Conservation (phyloP, 2,888 invertebrate genomes). For the Rhaphigaster nebulosa region DNA sequence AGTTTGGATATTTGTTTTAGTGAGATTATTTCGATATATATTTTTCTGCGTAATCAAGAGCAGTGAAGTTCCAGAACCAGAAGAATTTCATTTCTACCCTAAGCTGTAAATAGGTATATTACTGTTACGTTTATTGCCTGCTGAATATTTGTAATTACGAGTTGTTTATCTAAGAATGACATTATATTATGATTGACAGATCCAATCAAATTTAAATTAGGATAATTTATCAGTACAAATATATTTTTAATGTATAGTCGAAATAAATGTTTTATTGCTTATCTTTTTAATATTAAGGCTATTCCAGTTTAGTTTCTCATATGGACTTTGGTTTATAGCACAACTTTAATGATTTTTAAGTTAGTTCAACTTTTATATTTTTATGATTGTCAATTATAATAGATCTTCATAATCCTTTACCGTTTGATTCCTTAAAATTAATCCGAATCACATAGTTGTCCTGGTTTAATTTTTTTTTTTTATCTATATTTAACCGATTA, state of each 20-base stretch:
- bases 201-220: not conserved
- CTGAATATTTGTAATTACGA: not conserved
- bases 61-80: not conserved
- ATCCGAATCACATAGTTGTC: too few relatives aligned
- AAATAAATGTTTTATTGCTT: not conserved
- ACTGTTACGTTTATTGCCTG: not conserved
- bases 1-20: not conserved
- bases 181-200: not conserved
- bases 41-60: not conserved
- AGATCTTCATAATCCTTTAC: not conserved
- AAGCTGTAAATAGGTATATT: not conserved
- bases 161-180: not conserved
- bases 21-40: not conserved
- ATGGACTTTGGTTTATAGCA: not conserved
- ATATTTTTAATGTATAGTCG: not conserved
- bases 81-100: not conserved
- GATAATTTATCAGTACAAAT: conserved; percentile 26
- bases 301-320: not conserved
- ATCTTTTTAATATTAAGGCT: not conserved
- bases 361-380: not conserved
- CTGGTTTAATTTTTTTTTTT: not conserved
- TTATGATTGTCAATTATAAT: not conserved
- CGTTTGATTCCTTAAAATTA: not conserved
- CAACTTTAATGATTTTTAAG: not conserved
- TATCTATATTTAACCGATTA: not conserved